Base-by-base conservation (phyloP, 2,888 invertebrate species). In the Troides oblongomaculatus region DNA sequence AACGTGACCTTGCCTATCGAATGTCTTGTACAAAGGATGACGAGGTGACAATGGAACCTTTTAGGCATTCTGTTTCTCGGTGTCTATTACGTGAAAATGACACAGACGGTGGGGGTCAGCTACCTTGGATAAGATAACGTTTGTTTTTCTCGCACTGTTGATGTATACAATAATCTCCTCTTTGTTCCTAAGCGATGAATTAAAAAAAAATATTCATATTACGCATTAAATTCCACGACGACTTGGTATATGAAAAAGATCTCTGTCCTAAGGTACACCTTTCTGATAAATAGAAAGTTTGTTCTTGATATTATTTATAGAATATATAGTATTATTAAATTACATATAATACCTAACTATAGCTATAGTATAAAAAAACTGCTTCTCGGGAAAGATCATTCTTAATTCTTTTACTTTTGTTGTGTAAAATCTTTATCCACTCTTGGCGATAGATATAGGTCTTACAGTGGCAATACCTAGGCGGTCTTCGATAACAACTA, bases 1-100 rank as follows among this genome's bases (percentile, higher is more conserved):
- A 64, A 61, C 68, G 62, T 72, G 76, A 73, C 80, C 82, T 80
- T 82, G 81, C 78, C 79, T 78, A 74, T 70, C 57, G 21, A 53
- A 66, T 70, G 66, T 71, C 71, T 73, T 71, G 72, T 72, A 73
- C 72, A 74, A 69, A 72, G 74, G 76, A 77, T 84, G 82, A 84
- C 81, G 75, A 74, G 76, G 74, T 76, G 72, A 80, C 78, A 81
- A 79, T 74, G 72, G 72, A 66, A 67, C 69, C 71, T 72, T 53
- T 70, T 62, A 71, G 72, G 66, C 71, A 68, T 72, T 74, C 73
- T 74, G 73, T 76, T 70, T 69, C 70, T 53, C 67, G 73, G 74
- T 77, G 73, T 76, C 78, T 71, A 72, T 77, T 74, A 72, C 74
- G 68, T 70, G 72, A 76, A 77, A 74, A 75, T 60, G 65, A 64